A percentile compares a stretch with the other conserved stretches of the same genome.
Evolutionary conservation across 1,140 invertebrate genomes (phyloP).

Genomic region (Phthorimaea operculella): DNA sequence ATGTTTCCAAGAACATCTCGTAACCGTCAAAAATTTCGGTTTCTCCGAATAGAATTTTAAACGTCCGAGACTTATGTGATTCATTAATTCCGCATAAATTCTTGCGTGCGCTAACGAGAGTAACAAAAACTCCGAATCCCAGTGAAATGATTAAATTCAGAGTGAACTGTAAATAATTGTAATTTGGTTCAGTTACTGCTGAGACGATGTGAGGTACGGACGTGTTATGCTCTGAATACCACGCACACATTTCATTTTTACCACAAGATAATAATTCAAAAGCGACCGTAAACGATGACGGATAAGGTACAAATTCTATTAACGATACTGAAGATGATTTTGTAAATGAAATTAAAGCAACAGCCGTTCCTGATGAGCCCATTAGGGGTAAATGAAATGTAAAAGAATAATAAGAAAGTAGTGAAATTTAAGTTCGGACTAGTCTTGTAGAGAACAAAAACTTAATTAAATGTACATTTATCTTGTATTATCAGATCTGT

Average conservation of each 20-base stretch:
- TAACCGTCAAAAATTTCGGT: neutral
- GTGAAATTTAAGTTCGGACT: constrained; percentile 25
- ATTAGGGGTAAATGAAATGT: constrained; percentile 48
- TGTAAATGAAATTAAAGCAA: constrained; percentile 45
- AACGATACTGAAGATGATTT: constrained; percentile 21
- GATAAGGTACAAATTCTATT: constrained; percentile 41
- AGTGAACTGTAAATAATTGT: constrained; percentile 46
- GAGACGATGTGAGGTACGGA: constrained; percentile 35
- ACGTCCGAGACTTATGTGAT: neutral
- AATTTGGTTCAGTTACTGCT: constrained; percentile 54
- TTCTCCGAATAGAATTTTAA: neutral
- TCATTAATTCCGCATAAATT: constrained; percentile 1
- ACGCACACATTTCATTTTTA: constrained; percentile 56
- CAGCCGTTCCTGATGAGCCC: constrained; percentile 38
- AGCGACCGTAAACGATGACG: constrained; percentile 41
- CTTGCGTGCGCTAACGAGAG: neutral
- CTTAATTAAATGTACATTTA: neutral
- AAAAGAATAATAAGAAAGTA: constrained; percentile 39
- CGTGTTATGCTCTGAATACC: constrained; percentile 50
- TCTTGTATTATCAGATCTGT: too few species aligned
- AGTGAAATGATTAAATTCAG: constrained; percentile 35
- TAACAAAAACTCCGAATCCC: constrained; percentile 11
- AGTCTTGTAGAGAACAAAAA: neutral
- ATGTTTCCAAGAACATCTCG: neutral
- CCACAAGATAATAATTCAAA: constrained; percentile 28